Evolutionary conservation across 2,797 vertebrate genomes (phyloP), one percentile per base, ranked within the genome.

Genomic region (Diplodus sargus): DNA sequence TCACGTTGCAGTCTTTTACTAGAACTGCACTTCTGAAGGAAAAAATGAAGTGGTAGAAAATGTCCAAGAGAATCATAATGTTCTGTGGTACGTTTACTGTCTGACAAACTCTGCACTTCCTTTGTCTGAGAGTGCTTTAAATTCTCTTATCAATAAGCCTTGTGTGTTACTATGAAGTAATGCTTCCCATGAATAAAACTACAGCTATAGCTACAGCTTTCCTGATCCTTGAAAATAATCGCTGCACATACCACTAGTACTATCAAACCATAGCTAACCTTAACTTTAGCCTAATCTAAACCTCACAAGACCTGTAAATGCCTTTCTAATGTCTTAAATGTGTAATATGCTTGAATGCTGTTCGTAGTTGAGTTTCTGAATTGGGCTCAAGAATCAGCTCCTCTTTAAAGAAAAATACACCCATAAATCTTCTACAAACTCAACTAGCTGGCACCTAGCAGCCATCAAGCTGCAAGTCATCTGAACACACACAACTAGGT

Each of bases 401-500:
- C 42, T 4, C 39, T 39, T 12, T 34, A 11, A 59, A 28, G n/a
- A 71, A 8, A 49, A 62, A 65, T 43, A 52, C 9, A 53, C 45
- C 45, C 70, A 59, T 25, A 72, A 28, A 70, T 60, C 22, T 15
- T 72, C 28, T 68, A 47, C 34, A 25, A 23, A 56, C 3, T 6
- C 11, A 15, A 20, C 58, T 34, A 12, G 28, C 15, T 69, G 62
- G 43, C 47, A 56, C 39, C 69, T 39, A 73, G 45, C 18, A 5
- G n/a, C 51, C 4, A 61, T 65, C 17, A 73, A 45, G 49, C 49
- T 54, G 43, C 64, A 18, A 76, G 67, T 68, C 23, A 61, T 53
- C 65, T 61, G 13, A 45, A 60, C 28, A 43, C 14, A 48, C 43
- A 45, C 71, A 58, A 48, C 11, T 28, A 20, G 49, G 17, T 61